Evolutionary conservation across 1,140 invertebrate genomes (phyloP).

Genomic region (Muscidifurax raptorellus): DNA sequence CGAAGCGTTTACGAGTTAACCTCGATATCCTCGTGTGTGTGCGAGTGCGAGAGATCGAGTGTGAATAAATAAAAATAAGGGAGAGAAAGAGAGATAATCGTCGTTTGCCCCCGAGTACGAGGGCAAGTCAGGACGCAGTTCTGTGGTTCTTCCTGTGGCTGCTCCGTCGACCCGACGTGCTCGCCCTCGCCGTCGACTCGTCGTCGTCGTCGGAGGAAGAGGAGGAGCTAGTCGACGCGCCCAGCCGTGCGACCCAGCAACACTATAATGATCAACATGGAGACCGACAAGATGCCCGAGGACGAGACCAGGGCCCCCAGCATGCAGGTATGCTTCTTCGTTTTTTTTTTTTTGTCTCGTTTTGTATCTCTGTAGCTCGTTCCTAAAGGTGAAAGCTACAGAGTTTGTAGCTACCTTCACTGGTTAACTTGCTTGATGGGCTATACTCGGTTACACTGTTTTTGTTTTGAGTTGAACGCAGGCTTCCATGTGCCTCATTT

Average conservation of each 20-base stretch:
- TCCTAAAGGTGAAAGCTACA: background rate
- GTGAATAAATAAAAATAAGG: conserved; percentile 16
- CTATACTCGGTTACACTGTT: background rate
- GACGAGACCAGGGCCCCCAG: conserved; percentile 75
- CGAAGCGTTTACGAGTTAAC: conserved; percentile 66
- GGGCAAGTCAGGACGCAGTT: background rate
- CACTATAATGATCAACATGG: conserved; percentile 78
- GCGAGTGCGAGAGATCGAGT: background rate
- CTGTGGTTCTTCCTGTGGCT: conserved; percentile 36
- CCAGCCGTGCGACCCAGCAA: background rate
- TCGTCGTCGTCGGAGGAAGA: background rate
- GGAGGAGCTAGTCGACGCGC: background rate
- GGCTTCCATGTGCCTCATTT: background rate
- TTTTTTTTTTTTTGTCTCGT: background rate
- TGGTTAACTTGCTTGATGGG: background rate
- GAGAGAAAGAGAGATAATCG: background rate
- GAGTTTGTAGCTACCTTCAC: background rate
- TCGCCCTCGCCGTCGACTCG: background rate
- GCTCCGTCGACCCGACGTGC: conserved; percentile 5
- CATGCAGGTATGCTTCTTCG: conserved; percentile 71
- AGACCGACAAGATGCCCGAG: conserved; percentile 81
- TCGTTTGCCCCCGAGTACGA: background rate
- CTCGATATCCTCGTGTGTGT: conserved; percentile 21
- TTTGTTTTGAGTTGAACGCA: background rate
- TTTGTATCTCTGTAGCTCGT: background rate